Evolutionary conservation across 2,888 invertebrate genomes (phyloP), one percentile per base, ranked within the genome.

Genomic region (Linyphia triangularis): DNA sequence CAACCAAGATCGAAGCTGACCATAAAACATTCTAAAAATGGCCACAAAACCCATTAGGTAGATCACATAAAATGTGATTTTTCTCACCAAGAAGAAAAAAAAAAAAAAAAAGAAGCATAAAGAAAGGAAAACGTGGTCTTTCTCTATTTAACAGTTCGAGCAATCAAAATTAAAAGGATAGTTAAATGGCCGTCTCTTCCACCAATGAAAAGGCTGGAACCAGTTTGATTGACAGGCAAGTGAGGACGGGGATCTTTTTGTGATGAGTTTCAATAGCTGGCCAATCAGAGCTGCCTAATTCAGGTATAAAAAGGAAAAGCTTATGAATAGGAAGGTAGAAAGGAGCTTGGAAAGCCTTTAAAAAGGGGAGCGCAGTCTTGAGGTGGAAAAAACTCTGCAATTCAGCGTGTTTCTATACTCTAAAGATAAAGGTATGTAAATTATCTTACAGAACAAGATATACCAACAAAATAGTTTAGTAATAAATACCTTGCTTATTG

Each of bases 321-420:
- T 5, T 4, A 19, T 9, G 13, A 9, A n/a, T 24, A 4, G n/a
- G 1, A 30, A 33, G 59, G 67, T n/a, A 61, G 43, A 33, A 75
- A 75, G 65, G 67, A 73, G 73, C 72, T 79, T 73, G n/a, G 43
- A 26, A 67, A 86, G 81, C 86, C 78, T 79, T 51, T 78, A 28
- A 70, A n/a, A 79, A 40, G 86, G 86, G 81, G 86, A 81, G 86
- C 59, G 16, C 63, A 67, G 73, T 67, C 30, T n/a, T 33, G 59
- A 70, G 72, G 73, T 73, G 61, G 81, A 67, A 79, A 86, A 85
- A 69, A 79, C 75, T 79, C 63, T 73, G 51, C 37, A 33, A 61
- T 73, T 33, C 75, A 84, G 84, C 24, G 67, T 75, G 67, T 67
- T 67, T 75, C 84, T 84, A 43, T 72, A 33, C 67, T 83, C 73